Evolutionary conservation across 2,888 invertebrate genomes (phyloP).

Genomic region (Caenorhabditis plicata): DNA sequence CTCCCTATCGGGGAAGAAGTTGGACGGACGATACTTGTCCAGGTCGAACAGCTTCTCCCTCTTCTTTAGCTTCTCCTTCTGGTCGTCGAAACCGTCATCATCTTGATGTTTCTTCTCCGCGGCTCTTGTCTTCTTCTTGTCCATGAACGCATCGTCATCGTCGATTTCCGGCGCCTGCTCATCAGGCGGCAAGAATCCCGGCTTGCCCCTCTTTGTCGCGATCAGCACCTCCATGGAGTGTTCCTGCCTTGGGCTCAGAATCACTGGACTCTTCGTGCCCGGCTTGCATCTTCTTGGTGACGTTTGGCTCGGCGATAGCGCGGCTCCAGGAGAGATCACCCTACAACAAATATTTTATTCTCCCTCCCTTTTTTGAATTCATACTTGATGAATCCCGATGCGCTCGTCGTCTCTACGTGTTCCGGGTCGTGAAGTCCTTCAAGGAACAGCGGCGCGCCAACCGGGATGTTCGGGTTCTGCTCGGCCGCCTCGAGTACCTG

Average conservation of each 20-base stretch:
- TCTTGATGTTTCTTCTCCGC: slow-evolving; percentile 18
- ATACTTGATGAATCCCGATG: slow-evolving; percentile 24
- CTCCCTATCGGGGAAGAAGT: slow-evolving; percentile 58
- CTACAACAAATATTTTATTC: slow-evolving; percentile 1
- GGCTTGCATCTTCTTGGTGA: slow-evolving; percentile 46
- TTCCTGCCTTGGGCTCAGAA: slow-evolving; percentile 57
- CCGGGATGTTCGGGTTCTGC: slow-evolving; percentile 56
- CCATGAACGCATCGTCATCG: slow-evolving; percentile 50
- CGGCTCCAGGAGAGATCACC: slow-evolving; percentile 28
- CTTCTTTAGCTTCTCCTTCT: slow-evolving; percentile 55
- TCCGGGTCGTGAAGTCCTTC: slow-evolving; percentile 49
- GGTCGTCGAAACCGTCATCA: slow-evolving; percentile 44
- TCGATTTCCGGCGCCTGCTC: slow-evolving; percentile 43
- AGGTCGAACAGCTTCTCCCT: slow-evolving; percentile 43
- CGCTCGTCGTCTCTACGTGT: slow-evolving; percentile 31
- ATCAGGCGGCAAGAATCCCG: slow-evolving; percentile 46
- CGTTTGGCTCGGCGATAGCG: slow-evolving; percentile 31
- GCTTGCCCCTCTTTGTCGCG: slow-evolving; percentile 58
- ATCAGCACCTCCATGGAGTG: slow-evolving; percentile 64
- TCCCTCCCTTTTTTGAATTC: not conserved
- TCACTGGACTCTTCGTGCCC: slow-evolving; percentile 59
- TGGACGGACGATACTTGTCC: slow-evolving; percentile 49
- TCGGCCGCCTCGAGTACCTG: slow-evolving; percentile 49
- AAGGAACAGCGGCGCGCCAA: slow-evolving; percentile 61
- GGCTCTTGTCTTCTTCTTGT: slow-evolving; percentile 40